Conservation (phyloP, 2,797 vertebrate species). For the Scolopax bukidnonensis region DNA sequence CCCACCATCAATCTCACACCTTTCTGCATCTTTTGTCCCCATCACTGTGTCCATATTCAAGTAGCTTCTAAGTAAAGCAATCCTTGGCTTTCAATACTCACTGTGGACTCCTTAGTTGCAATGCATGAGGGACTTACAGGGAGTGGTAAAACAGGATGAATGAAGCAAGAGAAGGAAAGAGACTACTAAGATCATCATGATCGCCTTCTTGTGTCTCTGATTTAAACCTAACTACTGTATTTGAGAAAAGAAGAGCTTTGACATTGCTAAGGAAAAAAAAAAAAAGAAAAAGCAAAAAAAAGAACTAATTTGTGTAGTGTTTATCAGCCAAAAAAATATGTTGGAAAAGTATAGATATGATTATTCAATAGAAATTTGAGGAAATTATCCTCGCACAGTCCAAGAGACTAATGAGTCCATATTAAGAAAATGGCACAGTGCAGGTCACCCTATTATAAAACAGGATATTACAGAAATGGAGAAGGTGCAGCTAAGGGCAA, state of each 20-base stretch:
- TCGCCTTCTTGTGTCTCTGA: background rate
- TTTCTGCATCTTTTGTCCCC: background rate
- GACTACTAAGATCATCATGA: background rate
- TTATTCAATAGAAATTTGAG: constrained; percentile 62
- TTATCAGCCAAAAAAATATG: constrained; percentile 48
- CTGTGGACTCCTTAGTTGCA: rapidly evolving
- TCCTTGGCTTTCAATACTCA: background rate
- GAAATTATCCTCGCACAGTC: constrained; percentile 52
- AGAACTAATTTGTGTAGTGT: constrained; percentile 35
- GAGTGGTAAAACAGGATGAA: background rate
- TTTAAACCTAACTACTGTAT: background rate
- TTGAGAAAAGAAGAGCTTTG: background rate
- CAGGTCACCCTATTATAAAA: constrained; percentile 61
- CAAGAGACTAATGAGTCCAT: constrained; percentile 58
- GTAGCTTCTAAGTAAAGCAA: background rate
- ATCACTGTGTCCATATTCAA: background rate
- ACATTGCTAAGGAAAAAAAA: background rate
- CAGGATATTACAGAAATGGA: constrained; percentile 67
- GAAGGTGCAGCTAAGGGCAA: constrained; percentile 53
- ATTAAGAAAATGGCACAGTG: constrained; percentile 34
- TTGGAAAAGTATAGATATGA: constrained; percentile 51
- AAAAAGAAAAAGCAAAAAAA: background rate
- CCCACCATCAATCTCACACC: background rate
- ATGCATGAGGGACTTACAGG: background rate
- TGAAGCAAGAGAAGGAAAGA: background rate